Base-by-base conservation (phyloP, 1,140 invertebrate genomes). In the Phortica variegata region DNA sequence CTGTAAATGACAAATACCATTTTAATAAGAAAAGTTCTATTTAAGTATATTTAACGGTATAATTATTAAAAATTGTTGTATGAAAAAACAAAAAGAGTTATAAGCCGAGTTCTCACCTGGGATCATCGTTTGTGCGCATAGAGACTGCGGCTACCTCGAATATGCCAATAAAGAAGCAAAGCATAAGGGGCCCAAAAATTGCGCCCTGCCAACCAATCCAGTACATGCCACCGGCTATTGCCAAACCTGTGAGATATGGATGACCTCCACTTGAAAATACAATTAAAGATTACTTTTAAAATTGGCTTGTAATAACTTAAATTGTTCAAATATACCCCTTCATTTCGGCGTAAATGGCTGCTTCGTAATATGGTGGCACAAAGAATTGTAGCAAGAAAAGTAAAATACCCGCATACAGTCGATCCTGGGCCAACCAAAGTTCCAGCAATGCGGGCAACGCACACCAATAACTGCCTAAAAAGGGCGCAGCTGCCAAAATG, bases 211-310 rank as follows among this genome's bases (percentile, higher is more conserved):
- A 84, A 1, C 97, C 97, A 44, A 97, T 80, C 80, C 92, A 98
- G 75, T 97, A 96, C 54, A 98, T 92, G 29, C 97, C 97, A n/a
- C 97, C 96, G 8, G 94, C 95, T 60, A 99, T 95, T 1, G 95
- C 91, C 23, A 99, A 78, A 21, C 94, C 96, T n/a, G 96, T 98
- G 20, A 99, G 83, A 79, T 98, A 99, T 0, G 97, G 96, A 82
- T 99, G 96, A 18, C 95, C 93, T 9, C 90, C 91, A 47, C 89
- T 92, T 62, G 40, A 83, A 78, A 53, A 54, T 8, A 20, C 12
- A 20, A 33, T 2, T n/a, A 19, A 23, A 8, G 10, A 13, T 17
- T 10, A 29, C 4, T 7, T 34, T 7, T 1, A 34, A 10, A 15
- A 34, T 34, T 34, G 8, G 12, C n/a, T n/a, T n/a, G n/a, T n/a